Conservation (phyloP, 2,888 invertebrate species). For the Diaphora mendica region DNA sequence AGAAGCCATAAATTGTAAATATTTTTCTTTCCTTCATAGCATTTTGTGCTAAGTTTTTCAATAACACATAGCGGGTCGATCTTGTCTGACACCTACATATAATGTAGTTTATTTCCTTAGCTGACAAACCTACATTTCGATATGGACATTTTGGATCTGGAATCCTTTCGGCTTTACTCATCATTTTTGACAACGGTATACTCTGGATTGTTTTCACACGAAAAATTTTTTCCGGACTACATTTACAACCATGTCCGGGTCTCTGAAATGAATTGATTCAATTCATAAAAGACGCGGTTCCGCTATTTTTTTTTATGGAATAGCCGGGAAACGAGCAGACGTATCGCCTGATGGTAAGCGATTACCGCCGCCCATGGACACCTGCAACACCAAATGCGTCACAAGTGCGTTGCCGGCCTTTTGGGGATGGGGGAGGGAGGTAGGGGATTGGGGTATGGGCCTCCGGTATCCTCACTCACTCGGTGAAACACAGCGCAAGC, state of each 20-base stretch:
- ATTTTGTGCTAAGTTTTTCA: slow-evolving; percentile 77
- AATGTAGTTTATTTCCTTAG: slow-evolving; percentile 74
- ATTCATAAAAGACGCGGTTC: neutral
- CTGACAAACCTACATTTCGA: slow-evolving; percentile 61
- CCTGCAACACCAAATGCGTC: too few relatives aligned
- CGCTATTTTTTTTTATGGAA: too few relatives aligned
- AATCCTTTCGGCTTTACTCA: slow-evolving; percentile 7
- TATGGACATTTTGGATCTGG: slow-evolving; percentile 40
- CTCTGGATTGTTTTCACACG: slow-evolving; percentile 50
- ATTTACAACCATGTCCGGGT: slow-evolving; percentile 21
- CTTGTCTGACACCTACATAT: slow-evolving; percentile 71
- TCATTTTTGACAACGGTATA: slow-evolving; percentile 25
- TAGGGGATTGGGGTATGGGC: too few relatives aligned
- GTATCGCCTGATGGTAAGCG: too few relatives aligned
- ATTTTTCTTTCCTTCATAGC: slow-evolving; percentile 85
- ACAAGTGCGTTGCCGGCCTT: too few relatives aligned
- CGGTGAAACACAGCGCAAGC: too few relatives aligned
- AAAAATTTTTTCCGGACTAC: slow-evolving; percentile 52
- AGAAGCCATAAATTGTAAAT: slow-evolving; percentile 85
- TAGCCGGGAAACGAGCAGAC: too few relatives aligned
- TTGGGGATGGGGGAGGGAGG: too few relatives aligned
- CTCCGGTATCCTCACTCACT: too few relatives aligned
- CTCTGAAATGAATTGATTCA: slow-evolving; percentile 29
- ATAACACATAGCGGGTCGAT: slow-evolving; percentile 61
- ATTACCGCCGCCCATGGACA: too few relatives aligned